These are phyloP conservation scores for Caenorhabditis becei DNA, from an alignment of 2,888 invertebrate species.

Conservation along the genomic window DNA sequence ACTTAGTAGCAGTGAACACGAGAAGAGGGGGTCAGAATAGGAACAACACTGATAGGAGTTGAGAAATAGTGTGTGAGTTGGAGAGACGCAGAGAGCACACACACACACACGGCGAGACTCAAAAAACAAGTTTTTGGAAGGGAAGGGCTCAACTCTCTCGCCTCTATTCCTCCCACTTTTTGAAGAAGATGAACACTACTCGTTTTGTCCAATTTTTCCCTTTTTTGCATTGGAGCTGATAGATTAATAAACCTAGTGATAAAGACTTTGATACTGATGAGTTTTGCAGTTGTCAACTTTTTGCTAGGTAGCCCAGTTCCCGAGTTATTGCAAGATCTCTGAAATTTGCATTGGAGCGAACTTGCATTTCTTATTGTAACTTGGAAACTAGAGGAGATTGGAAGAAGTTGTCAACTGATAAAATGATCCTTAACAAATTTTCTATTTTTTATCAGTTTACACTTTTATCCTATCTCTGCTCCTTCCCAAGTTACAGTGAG, in stretches of 20 bases:
- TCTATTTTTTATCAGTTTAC: too few species aligned
- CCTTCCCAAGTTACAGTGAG: too few species aligned
- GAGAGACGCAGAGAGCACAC: not conserved
- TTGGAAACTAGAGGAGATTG: not conserved
- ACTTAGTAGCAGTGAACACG: conserved; percentile 23
- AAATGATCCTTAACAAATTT: too few species aligned
- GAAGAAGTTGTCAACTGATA: too few species aligned
- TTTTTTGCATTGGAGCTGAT: too few species aligned
- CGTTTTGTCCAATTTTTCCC: too few species aligned
- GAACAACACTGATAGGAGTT: conserved; percentile 30
- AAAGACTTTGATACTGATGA: not conserved
- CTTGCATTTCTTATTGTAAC: not conserved
- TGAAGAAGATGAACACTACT: too few species aligned
- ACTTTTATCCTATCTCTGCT: too few species aligned
- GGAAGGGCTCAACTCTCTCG: not conserved
- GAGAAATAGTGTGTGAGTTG: not conserved
- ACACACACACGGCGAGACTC: not conserved
- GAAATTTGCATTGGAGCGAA: too few species aligned
- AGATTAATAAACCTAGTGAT: too few species aligned
- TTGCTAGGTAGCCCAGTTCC: not conserved
- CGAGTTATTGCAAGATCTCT: not conserved
- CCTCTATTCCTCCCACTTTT: not conserved
- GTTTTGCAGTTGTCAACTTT: not conserved
- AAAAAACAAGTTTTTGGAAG: not conserved
- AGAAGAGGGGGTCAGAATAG: conserved; percentile 8